Evolutionary conservation across 2,797 vertebrate species (phyloP), one percentile per base, ranked within the genome.

Genomic region (Parauchenoglanis punctatus): DNA sequence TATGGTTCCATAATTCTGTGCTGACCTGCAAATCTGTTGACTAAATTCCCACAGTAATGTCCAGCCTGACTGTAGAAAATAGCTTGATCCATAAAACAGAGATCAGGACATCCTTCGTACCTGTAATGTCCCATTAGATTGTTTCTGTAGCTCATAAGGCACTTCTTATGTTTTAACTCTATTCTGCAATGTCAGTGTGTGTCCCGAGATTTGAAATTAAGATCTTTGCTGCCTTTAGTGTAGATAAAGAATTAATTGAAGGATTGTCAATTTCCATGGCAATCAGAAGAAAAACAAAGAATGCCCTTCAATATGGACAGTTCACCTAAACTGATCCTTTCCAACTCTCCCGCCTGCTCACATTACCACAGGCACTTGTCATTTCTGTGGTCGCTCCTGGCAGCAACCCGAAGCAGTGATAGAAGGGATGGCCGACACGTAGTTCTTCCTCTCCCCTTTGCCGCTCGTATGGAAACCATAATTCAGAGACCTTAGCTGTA

Each of bases 401-500:
- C 89, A 89, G 63, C 61, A 40, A 86, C 92, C 89, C 88, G 90
- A 92, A 92, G 93, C 89, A 85, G 90, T 87, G 92, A 94, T 93
- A 93, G 92, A 86, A 92, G 92, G 89, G 87, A 91, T 83, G 61
- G 92, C 91, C 89, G 91, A 92, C 85, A 89, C 89, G 85, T 91
- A 70, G 63, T 80, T 89, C 90, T 92, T 84, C 13, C 88, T 89
- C 92, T 78, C 83, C 89, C 85, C 90, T 83, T 40, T 77, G 72
- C 91, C 84, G 90, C 76, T 87, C 80, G 90, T 91, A 93, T 93
- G 93, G 95, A 95, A 95, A 93, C 93, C 95, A 94, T 94, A 93
- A 95, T 94, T 94, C 93, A 89, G 90, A 93, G 93, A 92, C 92
- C 90, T 93, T 91, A 92, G 92, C 95, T 94, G 92, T 94, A 94